Base-by-base conservation (phyloP, 2,888 invertebrate genomes). In the Eupithecia abbreviata region DNA sequence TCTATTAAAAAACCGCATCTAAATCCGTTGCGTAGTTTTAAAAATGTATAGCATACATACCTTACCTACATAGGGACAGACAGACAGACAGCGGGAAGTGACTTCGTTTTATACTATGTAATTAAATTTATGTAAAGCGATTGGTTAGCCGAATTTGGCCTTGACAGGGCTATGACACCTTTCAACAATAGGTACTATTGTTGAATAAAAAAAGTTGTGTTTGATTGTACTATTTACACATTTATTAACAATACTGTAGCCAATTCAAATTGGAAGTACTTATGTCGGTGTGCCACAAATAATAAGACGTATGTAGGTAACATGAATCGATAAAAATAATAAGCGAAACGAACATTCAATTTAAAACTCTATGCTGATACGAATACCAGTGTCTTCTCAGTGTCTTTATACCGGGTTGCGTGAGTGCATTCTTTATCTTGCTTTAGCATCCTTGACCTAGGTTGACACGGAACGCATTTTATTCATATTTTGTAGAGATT, bases 361-460 rank as follows among this genome's bases (percentile, higher is more conserved):
- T 42, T 41, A 58, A 10, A 65, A 42, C 72, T 49, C 73, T 77
- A 80, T 78, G 7, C 18, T 10, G 10, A 47, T 30, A 69, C 7
- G 3, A 30, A 30, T 66, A 79, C 69, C 9, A 67, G 69, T 73
- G 62, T 80, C 79, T 79, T 66, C 42, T 66, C 66, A 12, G 47
- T 70, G 51, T 30, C 9, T 71, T 67, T 79, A 7, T 55, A 62
- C 42, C 49, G 49, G 58, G 51, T 82, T 81, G 83, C 82, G 82
- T 83, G 81, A 83, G 86, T 86, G 87, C 86, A 86, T 72, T 73
- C 76, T 82, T 85, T 84, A 87, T 87, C 85, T 79, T 74, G 45
- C 45, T 13, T 75, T 79, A 82, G 78, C 76, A 76, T 75, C 89
- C 90, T 90, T 90, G 90, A 91, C 90, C 90, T 87, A 88, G 84